Evolutionary conservation across 2,888 invertebrate species (phyloP), one percentile per base, ranked within the genome.

Genomic region (Eupithecia subfuscata): DNA sequence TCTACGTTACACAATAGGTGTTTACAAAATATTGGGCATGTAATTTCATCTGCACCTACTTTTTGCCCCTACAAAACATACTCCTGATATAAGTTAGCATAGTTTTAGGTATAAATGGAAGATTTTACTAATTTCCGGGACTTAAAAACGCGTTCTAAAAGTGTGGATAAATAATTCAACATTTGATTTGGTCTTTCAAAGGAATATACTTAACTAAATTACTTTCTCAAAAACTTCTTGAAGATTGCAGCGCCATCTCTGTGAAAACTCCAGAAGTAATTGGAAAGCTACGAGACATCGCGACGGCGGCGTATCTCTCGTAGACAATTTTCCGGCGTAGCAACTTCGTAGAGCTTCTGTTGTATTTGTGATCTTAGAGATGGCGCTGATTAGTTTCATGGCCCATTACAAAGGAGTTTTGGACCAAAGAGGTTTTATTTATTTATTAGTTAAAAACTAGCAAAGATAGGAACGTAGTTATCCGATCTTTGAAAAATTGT

Each of bases 191-290:
- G n/a, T n/a, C n/a, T 3, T n/a, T 9, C 12, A 1, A 30, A 30
- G 8, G 18, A 34, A 64, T 8, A 7, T 30, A 64, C 34, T 34
- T 5, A 34, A 64, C 30, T 8, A 18, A 64, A 64, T 1, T 34
- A 64, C 16, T 11, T 34, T 34, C 40, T 67, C 9, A 2, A 12
- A 67, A 67, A 40, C 11, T n/a, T 65, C 16, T 65, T 18, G 0
- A 18, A 37, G 18, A 37, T 18, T 9, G 43, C 12, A 40, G 82
- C 86, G 85, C 85, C 87, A 87, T 85, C 87, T 87, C 67, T 77
- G 75, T 37, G 34, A 34, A 52, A 8, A 9, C 1, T 7, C 0
- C 1, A 4, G 75, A 71, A 86, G 79, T 79, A 79, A 48, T 69
- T 43, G 69, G 56, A 78, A 70, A 64, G 73, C 45, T 25, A 52